Conservation (phyloP, 2,888 invertebrate genomes). For the Papilio gigon region DNA sequence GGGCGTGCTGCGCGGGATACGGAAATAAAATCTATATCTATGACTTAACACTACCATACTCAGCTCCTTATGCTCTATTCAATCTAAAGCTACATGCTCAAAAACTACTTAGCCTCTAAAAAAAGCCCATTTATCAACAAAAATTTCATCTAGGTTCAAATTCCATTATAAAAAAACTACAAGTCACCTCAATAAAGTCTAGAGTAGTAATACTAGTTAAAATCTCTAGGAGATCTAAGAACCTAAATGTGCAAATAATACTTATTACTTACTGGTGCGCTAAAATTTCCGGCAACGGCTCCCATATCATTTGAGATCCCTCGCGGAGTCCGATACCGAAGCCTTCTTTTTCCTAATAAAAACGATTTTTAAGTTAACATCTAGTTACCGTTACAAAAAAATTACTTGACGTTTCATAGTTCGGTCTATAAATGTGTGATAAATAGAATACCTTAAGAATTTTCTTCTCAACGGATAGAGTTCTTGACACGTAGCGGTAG, state of each 20-base stretch:
- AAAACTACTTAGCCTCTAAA: not conserved
- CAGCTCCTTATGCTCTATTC: slow-evolving; percentile 42
- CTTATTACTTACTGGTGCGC: slow-evolving; percentile 63
- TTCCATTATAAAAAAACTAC: not conserved
- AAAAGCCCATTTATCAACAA: not conserved
- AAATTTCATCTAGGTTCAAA: not conserved
- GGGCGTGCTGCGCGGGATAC: slow-evolving; percentile 77
- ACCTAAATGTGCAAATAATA: not conserved
- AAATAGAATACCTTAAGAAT: slow-evolving; percentile 87
- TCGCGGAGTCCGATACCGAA: slow-evolving; percentile 86
- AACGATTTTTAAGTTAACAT: slow-evolving; percentile 29
- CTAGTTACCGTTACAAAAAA: not conserved
- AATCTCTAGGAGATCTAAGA: not conserved
- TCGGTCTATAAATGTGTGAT: too few relatives aligned
- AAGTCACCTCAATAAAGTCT: not conserved
- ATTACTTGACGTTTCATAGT: slow-evolving; percentile 15
- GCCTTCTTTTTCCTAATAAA: slow-evolving; percentile 85
- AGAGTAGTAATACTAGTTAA: not conserved
- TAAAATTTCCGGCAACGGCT: slow-evolving; percentile 72
- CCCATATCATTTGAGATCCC: slow-evolving; percentile 85
- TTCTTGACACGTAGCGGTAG: slow-evolving; percentile 96
- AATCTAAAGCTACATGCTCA: slow-evolving; percentile 18
- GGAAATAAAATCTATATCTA: slow-evolving; percentile 76
- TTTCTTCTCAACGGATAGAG: slow-evolving; percentile 94
- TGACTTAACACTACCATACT: slow-evolving; percentile 42